Percentiles rank a stretch among this genome's conserved stretches.
These are phyloP conservation scores for Ctenodactylus gundi DNA, from an alignment of 2,113 vertebrate species.

Conservation along the genomic window DNA sequence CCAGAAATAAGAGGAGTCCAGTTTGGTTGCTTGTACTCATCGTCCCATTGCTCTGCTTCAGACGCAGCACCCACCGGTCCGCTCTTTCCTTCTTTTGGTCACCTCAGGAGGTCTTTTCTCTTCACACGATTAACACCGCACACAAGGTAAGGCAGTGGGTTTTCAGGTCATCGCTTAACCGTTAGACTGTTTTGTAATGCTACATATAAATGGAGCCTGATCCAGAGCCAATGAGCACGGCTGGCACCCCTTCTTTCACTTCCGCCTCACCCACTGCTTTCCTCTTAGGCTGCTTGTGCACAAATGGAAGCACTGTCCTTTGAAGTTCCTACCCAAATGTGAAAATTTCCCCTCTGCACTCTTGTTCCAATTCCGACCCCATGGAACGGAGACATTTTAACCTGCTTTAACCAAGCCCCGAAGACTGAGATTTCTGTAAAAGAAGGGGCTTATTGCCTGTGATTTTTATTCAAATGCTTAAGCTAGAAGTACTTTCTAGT, in stretches of 20 bases:
- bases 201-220: not conserved
- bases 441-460: not conserved
- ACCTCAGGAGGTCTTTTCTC: constrained; percentile 2
- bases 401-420: not conserved
- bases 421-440: not conserved
- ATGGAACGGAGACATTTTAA: not conserved
- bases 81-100: not conserved
- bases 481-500: constrained; percentile 16
- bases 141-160: not conserved
- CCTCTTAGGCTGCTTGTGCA: not conserved
- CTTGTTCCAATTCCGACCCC: too few relatives aligned
- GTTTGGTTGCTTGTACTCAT: not conserved
- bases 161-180: not conserved
- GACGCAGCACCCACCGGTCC: not conserved
- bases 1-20: not conserved
- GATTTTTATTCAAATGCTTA: constrained; percentile 3
- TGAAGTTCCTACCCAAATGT: not conserved
- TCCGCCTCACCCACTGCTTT: not conserved
- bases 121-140: not conserved
- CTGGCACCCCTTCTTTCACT: not conserved
- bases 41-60: not conserved
- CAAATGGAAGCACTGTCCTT: not conserved
- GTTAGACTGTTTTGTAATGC: not conserved
- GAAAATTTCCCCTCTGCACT: not conserved
- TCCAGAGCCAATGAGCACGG: not conserved